Percentiles rank a stretch among this genome's conserved stretches.
Conservation (phyloP, 2,888 invertebrate species). For the Philonicus albiceps region DNA sequence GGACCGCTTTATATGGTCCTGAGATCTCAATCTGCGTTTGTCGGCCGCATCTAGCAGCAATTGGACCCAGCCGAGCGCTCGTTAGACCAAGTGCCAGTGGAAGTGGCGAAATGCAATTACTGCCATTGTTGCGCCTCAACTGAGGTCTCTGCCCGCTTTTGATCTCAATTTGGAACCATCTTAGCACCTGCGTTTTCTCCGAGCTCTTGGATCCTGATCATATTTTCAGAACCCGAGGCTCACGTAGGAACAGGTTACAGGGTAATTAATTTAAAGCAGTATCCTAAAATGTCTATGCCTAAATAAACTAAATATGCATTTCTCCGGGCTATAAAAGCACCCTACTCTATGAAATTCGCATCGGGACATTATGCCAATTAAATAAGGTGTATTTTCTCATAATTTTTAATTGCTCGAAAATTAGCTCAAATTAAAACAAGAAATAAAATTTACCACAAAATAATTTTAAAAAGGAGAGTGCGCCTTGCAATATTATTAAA, state of each 20-base stretch:
- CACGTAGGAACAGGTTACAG: too few relatives aligned
- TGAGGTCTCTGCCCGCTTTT: neutral
- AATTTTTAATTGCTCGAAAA: neutral
- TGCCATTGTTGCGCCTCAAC: neutral
- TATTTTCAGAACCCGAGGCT: neutral
- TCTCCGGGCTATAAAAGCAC: too few relatives aligned
- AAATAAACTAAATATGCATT: too few relatives aligned
- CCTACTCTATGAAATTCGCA: neutral
- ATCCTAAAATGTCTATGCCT: too few relatives aligned
- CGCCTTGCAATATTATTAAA: neutral
- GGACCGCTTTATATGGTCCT: slow-evolving; percentile 13
- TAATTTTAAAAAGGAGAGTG: neutral
- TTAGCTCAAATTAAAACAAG: neutral
- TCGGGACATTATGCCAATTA: neutral
- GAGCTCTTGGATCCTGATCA: neutral
- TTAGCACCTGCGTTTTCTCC: neutral
- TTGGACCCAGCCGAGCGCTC: neutral
- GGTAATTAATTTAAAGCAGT: too few relatives aligned
- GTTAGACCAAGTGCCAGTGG: slow-evolving; percentile 19
- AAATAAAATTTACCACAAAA: neutral
- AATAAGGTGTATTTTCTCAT: neutral
- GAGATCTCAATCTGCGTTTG: slow-evolving; percentile 21
- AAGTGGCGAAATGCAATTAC: slow-evolving; percentile 13
- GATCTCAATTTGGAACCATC: neutral
- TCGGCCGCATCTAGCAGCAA: neutral